Base-by-base conservation (phyloP, 2,797 vertebrate species). In the Falco peregrinus region DNA sequence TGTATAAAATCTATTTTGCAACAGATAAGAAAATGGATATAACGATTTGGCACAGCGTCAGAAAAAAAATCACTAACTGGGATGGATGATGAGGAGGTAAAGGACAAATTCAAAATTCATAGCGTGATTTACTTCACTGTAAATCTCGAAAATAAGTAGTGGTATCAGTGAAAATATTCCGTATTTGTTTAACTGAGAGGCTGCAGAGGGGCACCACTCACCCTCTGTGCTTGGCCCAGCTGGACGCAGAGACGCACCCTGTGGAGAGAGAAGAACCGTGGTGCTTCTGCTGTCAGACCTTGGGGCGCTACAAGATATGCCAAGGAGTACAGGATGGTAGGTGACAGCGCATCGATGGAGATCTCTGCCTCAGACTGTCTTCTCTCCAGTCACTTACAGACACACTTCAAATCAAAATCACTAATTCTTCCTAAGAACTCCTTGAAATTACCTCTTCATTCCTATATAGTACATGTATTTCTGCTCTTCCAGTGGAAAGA, bases 171-270 rank as follows among this genome's bases (percentile, higher is more conserved):
- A 89, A 91, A 95, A 89, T 50, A 91, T 83, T 89, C 70, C 50
- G 12, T 84, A 89, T 87, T 85, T 96, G 76, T 78, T 91, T 57
- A 94, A 86, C 53, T 3, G 15, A 87, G 79, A 89, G 57, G 54
- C 83, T 84, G 85, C 57, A 60, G 33, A 78, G 77, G 77, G 74
- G 84, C 89, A 51, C 64, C 83, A 53, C 80, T 87, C 53, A 75
- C 93, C 92, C 94, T 84, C 89, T 94, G 95, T 76, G 70, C 81
- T 87, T 89, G 82, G 81, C 71, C 78, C 87, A 89, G 76, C 87
- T 83, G 63, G 51, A 88, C 69, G 78, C 25, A 26, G 76, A 20
- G 16, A 64, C 69, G 74, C 9, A 26, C 65, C 3, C 3, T 31
- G 35, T 37, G 37, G 37, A 37, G 37, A 37, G 37, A 37, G 37